Conservation (phyloP, 2,797 vertebrate species). For the Trachops cirrhosus region DNA sequence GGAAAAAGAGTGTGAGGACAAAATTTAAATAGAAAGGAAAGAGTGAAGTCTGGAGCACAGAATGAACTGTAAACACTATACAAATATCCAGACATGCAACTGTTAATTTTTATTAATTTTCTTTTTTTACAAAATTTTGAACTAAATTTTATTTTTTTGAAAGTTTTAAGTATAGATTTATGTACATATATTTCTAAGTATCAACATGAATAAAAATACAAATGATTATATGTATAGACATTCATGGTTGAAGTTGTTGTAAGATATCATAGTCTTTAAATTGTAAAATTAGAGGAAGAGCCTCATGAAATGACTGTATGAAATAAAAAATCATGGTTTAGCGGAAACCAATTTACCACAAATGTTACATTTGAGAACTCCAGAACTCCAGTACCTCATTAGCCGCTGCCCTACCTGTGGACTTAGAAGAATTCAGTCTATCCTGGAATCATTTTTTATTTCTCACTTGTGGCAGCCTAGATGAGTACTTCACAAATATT, state of each 20-base stretch:
- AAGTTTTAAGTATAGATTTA: not conserved
- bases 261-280: not conserved
- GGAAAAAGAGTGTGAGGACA: not conserved
- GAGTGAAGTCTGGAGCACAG: not conserved
- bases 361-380: not conserved
- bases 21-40: not conserved
- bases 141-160: not conserved
- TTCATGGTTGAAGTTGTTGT: not conserved
- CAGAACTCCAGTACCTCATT: not conserved
- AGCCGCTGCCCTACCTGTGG: not conserved
- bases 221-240: not conserved
- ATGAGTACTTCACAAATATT: not conserved
- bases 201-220: not conserved
- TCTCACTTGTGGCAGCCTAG: not conserved
- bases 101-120: not conserved
- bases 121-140: not conserved
- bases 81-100: not conserved
- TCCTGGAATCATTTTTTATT: not conserved
- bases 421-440: rapidly evolving
- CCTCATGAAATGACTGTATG: not conserved
- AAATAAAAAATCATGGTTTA: not conserved
- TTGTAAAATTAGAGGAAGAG: not conserved
- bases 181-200: not conserved
- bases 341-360: not conserved
- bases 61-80: not conserved